phyloP scores from a whole-genome alignment of 2,888 invertebrate genomes.

The Lamproptera curius region DNA sequence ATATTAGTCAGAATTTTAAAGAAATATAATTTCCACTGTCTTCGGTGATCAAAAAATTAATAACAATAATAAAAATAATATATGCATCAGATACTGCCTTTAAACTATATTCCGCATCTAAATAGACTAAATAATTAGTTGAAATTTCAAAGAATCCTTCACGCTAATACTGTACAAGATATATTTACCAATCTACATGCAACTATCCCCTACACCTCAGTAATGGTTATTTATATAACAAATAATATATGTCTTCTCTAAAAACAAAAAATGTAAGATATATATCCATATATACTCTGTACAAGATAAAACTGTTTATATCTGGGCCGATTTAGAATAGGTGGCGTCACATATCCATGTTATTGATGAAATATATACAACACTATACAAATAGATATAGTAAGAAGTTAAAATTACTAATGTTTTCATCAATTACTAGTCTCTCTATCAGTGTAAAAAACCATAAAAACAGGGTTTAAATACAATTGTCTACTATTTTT shows the following conservation, averaged over 20 bases:
- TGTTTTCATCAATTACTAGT: too few relatives aligned
- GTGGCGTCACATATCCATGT: neutral
- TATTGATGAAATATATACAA: neutral
- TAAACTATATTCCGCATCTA: neutral
- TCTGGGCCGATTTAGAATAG: too few relatives aligned
- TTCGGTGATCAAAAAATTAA: neutral
- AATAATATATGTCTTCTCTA: conserved; percentile 15
- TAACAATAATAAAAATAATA: neutral
- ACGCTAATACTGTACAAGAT: conserved; percentile 17
- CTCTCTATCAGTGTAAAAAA: too few relatives aligned
- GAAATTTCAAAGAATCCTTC: conserved; percentile 15
- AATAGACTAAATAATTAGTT: conserved; percentile 1
- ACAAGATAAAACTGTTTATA: conserved; percentile 4
- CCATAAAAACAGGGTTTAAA: too few relatives aligned
- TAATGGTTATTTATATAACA: conserved; percentile 15
- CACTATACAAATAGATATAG: neutral
- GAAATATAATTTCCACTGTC: neutral
- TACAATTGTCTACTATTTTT: too few relatives aligned
- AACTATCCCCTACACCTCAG: conserved; percentile 1
- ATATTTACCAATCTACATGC: neutral
- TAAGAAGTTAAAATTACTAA: too few relatives aligned
- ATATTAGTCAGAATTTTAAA: too few relatives aligned
- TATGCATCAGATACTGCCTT: neutral
- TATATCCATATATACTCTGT: conserved; percentile 4
- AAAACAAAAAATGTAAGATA: conserved; percentile 4